A percentile compares a stretch with the other conserved stretches of the same genome.
These are phyloP conservation scores for Castor canadensis DNA, from an alignment of 2,113 vertebrate species.

Conservation along the genomic window DNA sequence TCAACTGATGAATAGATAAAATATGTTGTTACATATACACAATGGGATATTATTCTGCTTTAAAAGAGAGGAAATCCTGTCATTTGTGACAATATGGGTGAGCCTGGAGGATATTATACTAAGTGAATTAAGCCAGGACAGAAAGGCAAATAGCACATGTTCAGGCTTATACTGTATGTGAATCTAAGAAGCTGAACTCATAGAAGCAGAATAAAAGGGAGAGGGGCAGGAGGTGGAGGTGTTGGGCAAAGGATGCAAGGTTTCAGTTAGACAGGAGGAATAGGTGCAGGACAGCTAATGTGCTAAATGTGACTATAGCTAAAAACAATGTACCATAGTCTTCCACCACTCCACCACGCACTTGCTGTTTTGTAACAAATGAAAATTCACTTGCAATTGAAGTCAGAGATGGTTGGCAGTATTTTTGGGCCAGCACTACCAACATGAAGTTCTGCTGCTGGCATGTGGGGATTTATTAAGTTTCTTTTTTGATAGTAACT, in stretches of 20 bases:
- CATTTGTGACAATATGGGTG: not conserved
- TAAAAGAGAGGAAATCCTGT: not conserved
- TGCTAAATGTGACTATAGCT: not conserved
- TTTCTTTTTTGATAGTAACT: slow-evolving; percentile 28
- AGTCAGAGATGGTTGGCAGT: not conserved
- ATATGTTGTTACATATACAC: not conserved
- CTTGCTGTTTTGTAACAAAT: not conserved
- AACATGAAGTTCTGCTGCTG: not conserved
- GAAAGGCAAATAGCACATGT: not conserved
- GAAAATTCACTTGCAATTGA: not conserved
- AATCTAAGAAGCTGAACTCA: not conserved
- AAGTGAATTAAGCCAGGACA: not conserved
- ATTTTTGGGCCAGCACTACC: not conserved
- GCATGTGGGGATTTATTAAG: not conserved
- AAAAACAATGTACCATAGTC: not conserved
- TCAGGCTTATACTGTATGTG: not conserved
- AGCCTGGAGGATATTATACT: not conserved
- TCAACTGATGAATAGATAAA: not conserved
- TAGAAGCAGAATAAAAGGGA: not conserved
- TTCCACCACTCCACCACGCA: not conserved
- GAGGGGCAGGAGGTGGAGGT: not conserved
- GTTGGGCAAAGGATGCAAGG: not conserved
- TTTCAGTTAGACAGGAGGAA: not conserved
- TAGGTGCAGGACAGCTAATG: not conserved
- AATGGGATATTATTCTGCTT: not conserved